Conservation (phyloP, 1,140 invertebrate genomes). For the Teleogryllus occipitalis region DNA sequence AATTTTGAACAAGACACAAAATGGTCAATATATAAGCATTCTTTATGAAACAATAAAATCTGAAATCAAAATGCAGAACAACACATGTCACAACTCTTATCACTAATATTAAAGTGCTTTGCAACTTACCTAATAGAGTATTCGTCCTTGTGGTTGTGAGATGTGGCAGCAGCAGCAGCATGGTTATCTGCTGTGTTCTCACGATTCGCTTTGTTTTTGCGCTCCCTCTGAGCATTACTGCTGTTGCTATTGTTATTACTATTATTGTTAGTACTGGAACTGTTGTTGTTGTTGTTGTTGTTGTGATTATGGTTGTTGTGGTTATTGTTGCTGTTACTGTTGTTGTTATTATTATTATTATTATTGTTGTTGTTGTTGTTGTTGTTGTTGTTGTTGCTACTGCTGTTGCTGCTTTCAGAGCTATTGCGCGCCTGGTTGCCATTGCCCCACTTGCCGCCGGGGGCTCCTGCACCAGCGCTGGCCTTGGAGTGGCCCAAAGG, state of each 20-base stretch:
- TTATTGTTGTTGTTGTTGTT: too few species aligned
- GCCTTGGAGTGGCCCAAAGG: background rate
- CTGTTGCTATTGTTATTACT: constrained; percentile 42
- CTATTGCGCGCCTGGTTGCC: too few species aligned
- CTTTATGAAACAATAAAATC: too few species aligned
- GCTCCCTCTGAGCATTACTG: constrained; percentile 49
- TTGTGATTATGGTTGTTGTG: constrained; percentile 26
- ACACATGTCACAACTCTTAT: too few species aligned
- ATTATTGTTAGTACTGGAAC: constrained; percentile 38
- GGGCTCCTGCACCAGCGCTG: background rate
- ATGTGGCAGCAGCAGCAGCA: background rate
- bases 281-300: constrained; percentile 36
- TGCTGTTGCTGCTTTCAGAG: too few species aligned
- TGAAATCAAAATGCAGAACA: too few species aligned
- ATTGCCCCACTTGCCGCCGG: too few species aligned
- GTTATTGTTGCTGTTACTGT: too few species aligned
- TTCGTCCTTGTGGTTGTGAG: constrained; percentile 45
- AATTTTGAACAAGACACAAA: too few species aligned
- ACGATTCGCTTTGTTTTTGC: constrained; percentile 46
- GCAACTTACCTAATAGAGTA: constrained; percentile 49
- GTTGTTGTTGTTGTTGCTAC: constrained; percentile 27
- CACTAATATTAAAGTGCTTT: too few species aligned
- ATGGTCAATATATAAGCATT: too few species aligned
- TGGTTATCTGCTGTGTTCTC: constrained; percentile 28
- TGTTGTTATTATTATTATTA: background rate